Percentiles rank a stretch among this genome's conserved stretches.
These are phyloP conservation scores for Hapalemur alaotrensis DNA, from an alignment of 2,797 vertebrate species.

Conservation along the genomic window DNA sequence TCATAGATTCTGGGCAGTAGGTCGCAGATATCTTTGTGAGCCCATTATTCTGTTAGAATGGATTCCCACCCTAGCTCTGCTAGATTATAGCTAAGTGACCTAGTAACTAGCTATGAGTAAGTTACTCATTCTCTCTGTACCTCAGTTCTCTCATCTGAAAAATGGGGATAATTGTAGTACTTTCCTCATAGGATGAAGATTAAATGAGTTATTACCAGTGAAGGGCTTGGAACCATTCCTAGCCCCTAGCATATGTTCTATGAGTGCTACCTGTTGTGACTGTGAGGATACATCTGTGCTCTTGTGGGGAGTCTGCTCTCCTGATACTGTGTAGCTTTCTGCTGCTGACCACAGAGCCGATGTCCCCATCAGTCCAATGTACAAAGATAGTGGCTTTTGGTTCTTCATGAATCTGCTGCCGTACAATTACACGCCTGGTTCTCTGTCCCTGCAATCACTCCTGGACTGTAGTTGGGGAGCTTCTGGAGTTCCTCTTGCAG, in stretches of 20 bases:
- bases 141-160: not conserved
- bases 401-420: not conserved
- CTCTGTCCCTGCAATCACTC: not conserved
- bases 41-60: not conserved
- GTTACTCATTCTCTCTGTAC: not conserved
- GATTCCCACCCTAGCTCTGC: not conserved
- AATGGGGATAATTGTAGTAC: not conserved
- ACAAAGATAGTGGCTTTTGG: not conserved
- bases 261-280: not conserved
- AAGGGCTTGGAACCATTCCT: not conserved
- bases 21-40: not conserved
- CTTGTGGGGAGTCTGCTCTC: not conserved
- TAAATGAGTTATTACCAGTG: not conserved
- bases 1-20: not conserved
- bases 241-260: not conserved
- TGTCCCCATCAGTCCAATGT: not conserved
- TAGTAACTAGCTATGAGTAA: not conserved
- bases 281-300: not conserved
- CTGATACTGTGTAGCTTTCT: not conserved
- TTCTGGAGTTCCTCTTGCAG: not conserved
- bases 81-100: not conserved
- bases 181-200: not conserved
- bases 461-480: not conserved
- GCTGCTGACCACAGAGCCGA: not conserved
- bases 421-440: not conserved